phyloP scores from a whole-genome alignment of 2,888 invertebrate species.

The Branchellion lobata region DNA sequence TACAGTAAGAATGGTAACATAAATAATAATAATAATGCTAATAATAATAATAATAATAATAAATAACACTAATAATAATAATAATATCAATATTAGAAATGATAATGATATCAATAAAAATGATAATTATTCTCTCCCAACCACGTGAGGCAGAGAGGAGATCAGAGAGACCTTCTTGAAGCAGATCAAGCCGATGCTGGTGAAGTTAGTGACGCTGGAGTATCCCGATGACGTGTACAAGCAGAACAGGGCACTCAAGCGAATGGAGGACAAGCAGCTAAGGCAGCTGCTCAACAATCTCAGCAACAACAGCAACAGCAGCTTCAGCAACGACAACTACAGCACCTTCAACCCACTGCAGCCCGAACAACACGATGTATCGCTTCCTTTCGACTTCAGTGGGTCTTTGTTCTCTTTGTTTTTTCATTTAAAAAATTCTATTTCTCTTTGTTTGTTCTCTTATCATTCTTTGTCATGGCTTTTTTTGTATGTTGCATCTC shows the following conservation, averaged over 20 bases:
- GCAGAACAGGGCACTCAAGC: constrained; percentile 1
- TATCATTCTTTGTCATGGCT: too few relatives aligned
- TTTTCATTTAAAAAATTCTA: too few relatives aligned
- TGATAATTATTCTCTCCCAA: too few relatives aligned
- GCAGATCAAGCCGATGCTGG: constrained; percentile 40
- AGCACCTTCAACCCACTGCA: neutral
- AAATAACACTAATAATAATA: too few relatives aligned
- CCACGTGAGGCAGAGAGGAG: constrained; percentile 12
- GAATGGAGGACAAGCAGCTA: constrained; percentile 38
- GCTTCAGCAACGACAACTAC: neutral
- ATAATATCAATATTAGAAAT: too few relatives aligned
- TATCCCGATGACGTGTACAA: constrained; percentile 35
- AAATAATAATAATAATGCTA: too few relatives aligned
- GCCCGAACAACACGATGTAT: neutral
- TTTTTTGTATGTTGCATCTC: too few relatives aligned
- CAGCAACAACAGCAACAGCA: neutral
- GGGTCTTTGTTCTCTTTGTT: too few relatives aligned
- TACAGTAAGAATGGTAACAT: too few relatives aligned
- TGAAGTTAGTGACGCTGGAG: constrained; percentile 32
- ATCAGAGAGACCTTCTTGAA: constrained; percentile 31
- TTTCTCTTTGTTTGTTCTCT: too few relatives aligned
- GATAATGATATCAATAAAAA: too few relatives aligned
- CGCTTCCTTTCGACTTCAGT: neutral
- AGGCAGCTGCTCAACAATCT: constrained; percentile 30
- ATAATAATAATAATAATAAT: too few relatives aligned